Conservation (phyloP, 2,113 vertebrate genomes). For the Sitta europaea region DNA sequence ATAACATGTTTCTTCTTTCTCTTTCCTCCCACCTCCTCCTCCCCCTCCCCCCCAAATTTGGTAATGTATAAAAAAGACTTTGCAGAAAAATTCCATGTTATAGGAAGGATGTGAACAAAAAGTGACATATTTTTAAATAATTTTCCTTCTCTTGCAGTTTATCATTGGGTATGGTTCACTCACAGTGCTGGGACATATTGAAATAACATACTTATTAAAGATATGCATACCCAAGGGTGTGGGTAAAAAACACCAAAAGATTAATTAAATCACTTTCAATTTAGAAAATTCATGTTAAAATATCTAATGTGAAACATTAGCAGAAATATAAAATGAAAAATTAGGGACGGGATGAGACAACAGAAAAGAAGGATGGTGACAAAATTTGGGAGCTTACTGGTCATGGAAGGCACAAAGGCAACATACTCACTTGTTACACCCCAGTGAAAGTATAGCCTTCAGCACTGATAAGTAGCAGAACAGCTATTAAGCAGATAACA, state of each 20-base stretch:
- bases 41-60: rapidly evolving
- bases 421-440: background rate
- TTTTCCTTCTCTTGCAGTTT: background rate
- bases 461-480: background rate
- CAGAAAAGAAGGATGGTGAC: background rate
- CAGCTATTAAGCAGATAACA: slow-evolving; percentile 28
- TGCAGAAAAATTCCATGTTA: background rate
- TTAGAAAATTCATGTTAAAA: background rate
- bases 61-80: background rate
- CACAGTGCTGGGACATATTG: background rate
- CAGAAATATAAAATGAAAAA: background rate
- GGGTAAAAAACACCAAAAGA: background rate
- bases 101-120: background rate
- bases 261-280: background rate
- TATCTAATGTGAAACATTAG: background rate
- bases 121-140: background rate
- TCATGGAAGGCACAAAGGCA: background rate
- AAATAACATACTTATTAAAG: background rate
- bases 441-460: background rate
- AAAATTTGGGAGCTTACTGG: background rate
- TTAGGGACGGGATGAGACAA: background rate
- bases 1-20: background rate
- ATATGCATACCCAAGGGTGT: background rate
- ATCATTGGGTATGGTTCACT: background rate
- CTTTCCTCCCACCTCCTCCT: no score